Base-by-base conservation (phyloP, 2,797 vertebrate genomes). In the Typhlichthys eigenmanni region DNA sequence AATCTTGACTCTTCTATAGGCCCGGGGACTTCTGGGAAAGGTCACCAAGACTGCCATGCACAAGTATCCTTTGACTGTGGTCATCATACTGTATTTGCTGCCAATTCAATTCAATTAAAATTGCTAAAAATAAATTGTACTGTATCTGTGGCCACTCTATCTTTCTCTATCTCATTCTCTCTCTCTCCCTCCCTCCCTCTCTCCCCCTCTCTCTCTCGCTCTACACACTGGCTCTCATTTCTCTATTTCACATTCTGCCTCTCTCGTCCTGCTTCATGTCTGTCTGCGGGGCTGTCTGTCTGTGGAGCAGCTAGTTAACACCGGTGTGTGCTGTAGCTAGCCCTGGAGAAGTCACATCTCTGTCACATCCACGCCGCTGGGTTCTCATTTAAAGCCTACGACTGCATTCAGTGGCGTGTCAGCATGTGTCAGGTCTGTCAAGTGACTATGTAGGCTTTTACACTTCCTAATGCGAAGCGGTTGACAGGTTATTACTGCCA, bases 401-500 rank as follows among this genome's bases (percentile, higher is more conserved):
- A 87, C 85, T 82, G 81, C 83, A 81, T 81, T 78, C 78, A 67
- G 80, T 75, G 70, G 84, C 79, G 66, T 83, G 87, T 88, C 89
- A 89, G 87, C 85, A 81, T 88, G 83, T 88, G 89, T 88, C 88
- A 88, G 83, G 74, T 81, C 77, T 88, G 85, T 86, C 85, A 81
- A 81, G 82, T 81, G 82, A 80, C 62, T 79, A 79, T 86, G 87
- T 82, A 79, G 82, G 80, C 81, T 84, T 86, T 87, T 79, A 88
- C 74, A 57, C 79, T 81, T 71, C 85, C 78, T 83, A 87, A 88
- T 88, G 80, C 76, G 79, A 82, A 87, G 79, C 81, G 75, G 82
- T 81, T 91, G 89, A 91, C 86, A 89, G 88, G 85, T 90, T 88
- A 87, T 89, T 88, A 89, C 80, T 75, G 85, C 76, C 79, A 83